Conservation (phyloP, 1,140 invertebrate genomes). For the Aphaenogaster ashmeadi region DNA sequence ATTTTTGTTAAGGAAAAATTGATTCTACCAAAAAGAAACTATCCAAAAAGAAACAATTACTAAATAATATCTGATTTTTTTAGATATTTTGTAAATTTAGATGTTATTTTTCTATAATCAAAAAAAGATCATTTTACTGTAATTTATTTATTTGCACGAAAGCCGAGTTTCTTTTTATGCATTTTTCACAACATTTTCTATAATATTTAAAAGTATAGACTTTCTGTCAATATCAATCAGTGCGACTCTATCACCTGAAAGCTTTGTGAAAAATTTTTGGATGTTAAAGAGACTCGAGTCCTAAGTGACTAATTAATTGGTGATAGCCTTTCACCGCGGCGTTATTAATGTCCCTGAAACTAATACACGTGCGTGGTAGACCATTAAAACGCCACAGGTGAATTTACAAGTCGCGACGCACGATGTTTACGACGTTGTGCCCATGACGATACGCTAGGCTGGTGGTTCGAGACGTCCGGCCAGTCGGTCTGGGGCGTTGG, state of each 20-base stretch:
- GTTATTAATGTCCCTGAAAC: constrained; percentile 86
- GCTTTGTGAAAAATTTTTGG: constrained; percentile 42
- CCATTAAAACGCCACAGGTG: constrained; percentile 86
- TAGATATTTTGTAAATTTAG: not conserved
- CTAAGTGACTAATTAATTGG: constrained; percentile 83
- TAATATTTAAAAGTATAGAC: not conserved
- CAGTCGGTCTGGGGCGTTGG: constrained; percentile 79
- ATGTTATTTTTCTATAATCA: not conserved
- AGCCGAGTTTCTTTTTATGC: not conserved
- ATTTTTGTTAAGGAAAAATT: not conserved
- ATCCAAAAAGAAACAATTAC: not conserved
- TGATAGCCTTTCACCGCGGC: constrained; percentile 78
- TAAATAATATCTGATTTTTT: not conserved
- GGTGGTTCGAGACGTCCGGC: constrained; percentile 77
- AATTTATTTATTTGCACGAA: not conserved
- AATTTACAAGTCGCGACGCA: constrained; percentile 86
- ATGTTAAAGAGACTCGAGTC: constrained; percentile 37
- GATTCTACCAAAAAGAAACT: not conserved
- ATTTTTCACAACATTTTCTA: constrained; percentile 1
- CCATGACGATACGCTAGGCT: constrained; percentile 78
- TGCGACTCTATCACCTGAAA: not conserved
- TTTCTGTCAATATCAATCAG: not conserved
- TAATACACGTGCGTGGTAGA: constrained; percentile 84
- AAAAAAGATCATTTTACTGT: constrained; percentile 2
- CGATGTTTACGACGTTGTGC: constrained; percentile 84